Evolutionary conservation across 1,140 invertebrate species (phyloP).

Genomic region (Papilio polyxenes): DNA sequence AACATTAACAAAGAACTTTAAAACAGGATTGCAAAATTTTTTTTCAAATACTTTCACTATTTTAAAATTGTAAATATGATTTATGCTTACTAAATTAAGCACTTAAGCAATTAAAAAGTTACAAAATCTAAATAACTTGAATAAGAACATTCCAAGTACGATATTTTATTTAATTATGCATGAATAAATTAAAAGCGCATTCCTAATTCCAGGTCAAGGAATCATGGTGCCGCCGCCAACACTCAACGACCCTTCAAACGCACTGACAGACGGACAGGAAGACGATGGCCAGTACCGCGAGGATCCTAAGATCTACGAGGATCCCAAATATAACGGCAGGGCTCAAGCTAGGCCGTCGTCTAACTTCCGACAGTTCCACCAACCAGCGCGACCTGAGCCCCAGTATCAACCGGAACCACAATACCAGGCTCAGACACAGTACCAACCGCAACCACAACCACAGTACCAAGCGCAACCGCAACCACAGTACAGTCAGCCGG

Average conservation of each 20-base stretch:
- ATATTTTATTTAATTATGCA: background rate
- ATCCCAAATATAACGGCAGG: constrained; percentile 85
- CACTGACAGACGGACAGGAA: constrained; percentile 84
- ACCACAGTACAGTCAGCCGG: constrained; percentile 49
- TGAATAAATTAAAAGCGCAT: constrained; percentile 26
- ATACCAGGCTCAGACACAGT: constrained; percentile 46
- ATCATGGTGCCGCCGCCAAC: constrained; percentile 91
- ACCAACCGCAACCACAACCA: constrained; percentile 48
- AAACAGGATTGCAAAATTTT: too few species aligned
- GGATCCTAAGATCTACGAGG: constrained; percentile 88
- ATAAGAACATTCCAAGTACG: too few species aligned
- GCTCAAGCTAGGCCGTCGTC: constrained; percentile 65
- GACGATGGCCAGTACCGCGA: constrained; percentile 92
- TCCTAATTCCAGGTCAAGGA: constrained; percentile 82
- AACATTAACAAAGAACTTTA: too few species aligned
- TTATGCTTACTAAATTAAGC: too few species aligned
- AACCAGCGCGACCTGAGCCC: constrained; percentile 60
- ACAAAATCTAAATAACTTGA: background rate
- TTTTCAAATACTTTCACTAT: too few species aligned
- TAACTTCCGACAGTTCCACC: constrained; percentile 65
- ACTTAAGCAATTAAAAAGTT: background rate
- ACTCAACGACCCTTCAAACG: constrained; percentile 74
- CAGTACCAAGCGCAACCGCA: constrained; percentile 43
- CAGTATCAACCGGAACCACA: constrained; percentile 51
- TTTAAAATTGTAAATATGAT: too few species aligned